A percentile compares a stretch with the other conserved stretches of the same genome.
Evolutionary conservation across 2,797 vertebrate species (phyloP).

Genomic region (Merluccius polli): DNA sequence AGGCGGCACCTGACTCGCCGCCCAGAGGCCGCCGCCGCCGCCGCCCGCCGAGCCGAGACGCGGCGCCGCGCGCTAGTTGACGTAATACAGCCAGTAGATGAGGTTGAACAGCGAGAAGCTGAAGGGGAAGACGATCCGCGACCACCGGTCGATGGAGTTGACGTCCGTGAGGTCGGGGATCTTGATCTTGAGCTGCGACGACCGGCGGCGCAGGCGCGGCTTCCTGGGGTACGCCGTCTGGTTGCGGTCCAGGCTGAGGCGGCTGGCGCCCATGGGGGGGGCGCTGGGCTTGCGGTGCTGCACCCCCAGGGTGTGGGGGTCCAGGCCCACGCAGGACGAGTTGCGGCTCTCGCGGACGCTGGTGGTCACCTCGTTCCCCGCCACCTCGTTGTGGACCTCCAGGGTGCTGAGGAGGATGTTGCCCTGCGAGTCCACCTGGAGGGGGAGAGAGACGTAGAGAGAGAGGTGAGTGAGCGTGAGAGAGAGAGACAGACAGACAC

Average conservation of each 20-base stretch:
- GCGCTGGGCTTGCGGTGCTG: conserved; percentile 90
- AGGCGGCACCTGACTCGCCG: not conserved
- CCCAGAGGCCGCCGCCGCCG: no score
- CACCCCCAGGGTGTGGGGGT: conserved; percentile 87
- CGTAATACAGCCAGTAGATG: conserved; percentile 99
- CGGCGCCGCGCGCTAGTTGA: conserved; percentile 80
- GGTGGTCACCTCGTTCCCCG: conserved; percentile 84
- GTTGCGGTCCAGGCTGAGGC: conserved; percentile 80
- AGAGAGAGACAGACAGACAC: no score
- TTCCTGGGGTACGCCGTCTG: conserved; percentile 73
- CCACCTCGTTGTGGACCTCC: conserved; percentile 96
- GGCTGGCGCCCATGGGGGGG: conserved; percentile 72
- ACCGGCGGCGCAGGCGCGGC: conserved; percentile 85
- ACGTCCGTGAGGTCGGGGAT: conserved; percentile 98
- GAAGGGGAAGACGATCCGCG: conserved; percentile 93
- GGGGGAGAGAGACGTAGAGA: conserved; percentile 35
- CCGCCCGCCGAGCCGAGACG: no score
- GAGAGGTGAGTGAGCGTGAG: no score
- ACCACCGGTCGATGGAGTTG: conserved; percentile 97
- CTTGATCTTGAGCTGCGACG: conserved; percentile 96
- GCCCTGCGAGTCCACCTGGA: conserved; percentile 91
- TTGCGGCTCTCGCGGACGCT: conserved; percentile 82
- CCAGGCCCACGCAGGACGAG: conserved; percentile 83
- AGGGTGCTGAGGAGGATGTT: conserved; percentile 94
- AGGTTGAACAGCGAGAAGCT: conserved; percentile 96